A percentile compares a stretch with the other conserved stretches of the same genome.
phyloP scores from a whole-genome alignment of 2,113 vertebrate species.

The Daboia siamensis region DNA sequence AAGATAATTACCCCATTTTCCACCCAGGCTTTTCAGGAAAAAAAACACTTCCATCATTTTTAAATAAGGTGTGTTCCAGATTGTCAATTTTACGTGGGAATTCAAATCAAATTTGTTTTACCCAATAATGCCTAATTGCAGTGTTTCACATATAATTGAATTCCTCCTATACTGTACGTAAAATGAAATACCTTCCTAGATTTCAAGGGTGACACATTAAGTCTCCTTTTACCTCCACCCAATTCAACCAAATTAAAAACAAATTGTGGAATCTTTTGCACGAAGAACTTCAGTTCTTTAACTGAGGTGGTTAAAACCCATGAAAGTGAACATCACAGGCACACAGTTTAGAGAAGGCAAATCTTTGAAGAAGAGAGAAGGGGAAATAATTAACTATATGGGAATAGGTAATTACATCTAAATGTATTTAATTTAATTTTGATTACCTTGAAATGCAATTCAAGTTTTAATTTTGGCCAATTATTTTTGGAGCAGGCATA shows the following conservation, averaged over 20 bases:
- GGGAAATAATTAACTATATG: background rate
- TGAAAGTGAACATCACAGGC: background rate
- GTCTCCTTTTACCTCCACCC: background rate
- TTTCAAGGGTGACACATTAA: background rate
- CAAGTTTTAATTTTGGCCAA: background rate
- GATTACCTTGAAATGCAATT: background rate
- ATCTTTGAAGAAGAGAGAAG: background rate
- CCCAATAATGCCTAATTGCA: background rate
- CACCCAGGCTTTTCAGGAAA: background rate
- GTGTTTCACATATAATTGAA: background rate
- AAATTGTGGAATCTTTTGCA: background rate
- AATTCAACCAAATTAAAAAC: background rate
- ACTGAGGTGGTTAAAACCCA: background rate
- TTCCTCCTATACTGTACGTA: background rate
- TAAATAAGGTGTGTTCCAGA: background rate
- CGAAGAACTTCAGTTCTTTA: background rate
- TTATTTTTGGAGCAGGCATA: background rate
- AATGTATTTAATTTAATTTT: background rate
- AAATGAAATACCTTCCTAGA: background rate
- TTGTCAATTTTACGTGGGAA: background rate
- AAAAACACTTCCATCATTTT: background rate
- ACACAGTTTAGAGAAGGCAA: background rate
- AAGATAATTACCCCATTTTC: background rate
- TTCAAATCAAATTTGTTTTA: background rate
- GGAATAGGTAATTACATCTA: background rate